Evolutionary conservation across 2,113 vertebrate genomes (phyloP).

Genomic region (Festucalex cinctus): DNA sequence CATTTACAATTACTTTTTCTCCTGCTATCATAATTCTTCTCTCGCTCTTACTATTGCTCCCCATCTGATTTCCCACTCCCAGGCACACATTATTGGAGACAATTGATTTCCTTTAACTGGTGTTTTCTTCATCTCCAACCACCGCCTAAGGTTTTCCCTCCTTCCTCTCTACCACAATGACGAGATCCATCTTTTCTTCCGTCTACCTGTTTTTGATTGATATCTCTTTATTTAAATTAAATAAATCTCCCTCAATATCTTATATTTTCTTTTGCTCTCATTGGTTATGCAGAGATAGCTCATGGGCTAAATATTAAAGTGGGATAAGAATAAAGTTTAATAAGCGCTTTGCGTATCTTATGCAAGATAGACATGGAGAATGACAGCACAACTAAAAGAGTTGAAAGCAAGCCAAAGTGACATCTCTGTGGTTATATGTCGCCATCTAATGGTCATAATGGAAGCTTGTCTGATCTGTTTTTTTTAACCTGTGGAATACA

Average conservation of each 20-base stretch:
- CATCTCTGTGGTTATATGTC: background rate
- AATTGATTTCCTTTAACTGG: conserved; percentile 34
- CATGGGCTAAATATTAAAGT: conserved; percentile 50
- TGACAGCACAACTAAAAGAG: conserved; percentile 7
- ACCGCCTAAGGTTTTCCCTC: conserved; percentile 12
- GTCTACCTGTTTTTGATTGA: background rate
- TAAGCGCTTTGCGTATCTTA: background rate
- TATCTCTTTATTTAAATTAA: too few species aligned
- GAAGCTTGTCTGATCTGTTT: background rate
- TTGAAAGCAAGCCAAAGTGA: background rate
- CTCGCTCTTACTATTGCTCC: conserved; percentile 3
- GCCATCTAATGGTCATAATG: conserved; percentile 49
- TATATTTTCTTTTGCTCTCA: background rate
- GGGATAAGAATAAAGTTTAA: background rate
- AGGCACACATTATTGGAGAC: conserved; percentile 28
- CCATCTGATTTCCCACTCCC: conserved; percentile 10
- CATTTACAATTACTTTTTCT: conserved; percentile 5
- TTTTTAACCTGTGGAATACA: background rate
- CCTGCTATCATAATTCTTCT: conserved; percentile 10
- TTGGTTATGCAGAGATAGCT: conserved; percentile 50
- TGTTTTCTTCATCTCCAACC: conserved; percentile 13
- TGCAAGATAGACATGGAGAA: conserved; percentile 18
- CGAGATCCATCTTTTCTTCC: background rate
- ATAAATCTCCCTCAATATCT: background rate
- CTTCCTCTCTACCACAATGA: background rate